These are phyloP conservation scores for Solea senegalensis DNA, from an alignment of 2,113 vertebrate genomes.

Conservation along the genomic window DNA sequence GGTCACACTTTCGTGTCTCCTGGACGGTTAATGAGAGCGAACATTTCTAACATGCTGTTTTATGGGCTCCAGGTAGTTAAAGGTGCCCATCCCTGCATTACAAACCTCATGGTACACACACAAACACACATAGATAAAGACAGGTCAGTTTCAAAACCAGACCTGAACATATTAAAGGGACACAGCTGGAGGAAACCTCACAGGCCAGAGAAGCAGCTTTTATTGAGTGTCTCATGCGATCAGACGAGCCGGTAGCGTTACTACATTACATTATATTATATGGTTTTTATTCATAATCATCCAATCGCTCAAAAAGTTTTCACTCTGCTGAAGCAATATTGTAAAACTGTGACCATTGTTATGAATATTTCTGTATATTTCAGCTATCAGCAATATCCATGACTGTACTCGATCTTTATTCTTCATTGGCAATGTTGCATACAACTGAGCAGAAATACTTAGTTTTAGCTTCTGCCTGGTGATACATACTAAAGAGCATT, in stretches of 20 bases:
- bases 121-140: conserved; percentile 8
- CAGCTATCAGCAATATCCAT: too few species aligned
- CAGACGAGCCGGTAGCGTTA: too few species aligned
- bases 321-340: too few species aligned
- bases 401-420: too few species aligned
- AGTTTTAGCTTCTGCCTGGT: not conserved
- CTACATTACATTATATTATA: too few species aligned
- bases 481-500: not conserved
- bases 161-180: conserved; percentile 50
- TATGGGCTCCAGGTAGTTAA: conserved; percentile 38
- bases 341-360: too few species aligned
- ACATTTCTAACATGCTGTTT: conserved; percentile 31
- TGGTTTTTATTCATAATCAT: too few species aligned
- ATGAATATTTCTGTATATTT: too few species aligned
- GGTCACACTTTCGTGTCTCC: not conserved
- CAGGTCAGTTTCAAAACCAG: conserved; percentile 21
- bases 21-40: conserved; percentile 45
- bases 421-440: too few species aligned
- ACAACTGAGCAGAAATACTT: not conserved
- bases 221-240: not conserved
- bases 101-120: not conserved
- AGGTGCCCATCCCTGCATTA: conserved; percentile 3
- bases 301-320: too few species aligned
- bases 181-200: conserved; percentile 20
- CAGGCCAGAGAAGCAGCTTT: conserved; percentile 26